Conservation (phyloP, 2,113 vertebrate species). For the Damaliscus lunatus region DNA sequence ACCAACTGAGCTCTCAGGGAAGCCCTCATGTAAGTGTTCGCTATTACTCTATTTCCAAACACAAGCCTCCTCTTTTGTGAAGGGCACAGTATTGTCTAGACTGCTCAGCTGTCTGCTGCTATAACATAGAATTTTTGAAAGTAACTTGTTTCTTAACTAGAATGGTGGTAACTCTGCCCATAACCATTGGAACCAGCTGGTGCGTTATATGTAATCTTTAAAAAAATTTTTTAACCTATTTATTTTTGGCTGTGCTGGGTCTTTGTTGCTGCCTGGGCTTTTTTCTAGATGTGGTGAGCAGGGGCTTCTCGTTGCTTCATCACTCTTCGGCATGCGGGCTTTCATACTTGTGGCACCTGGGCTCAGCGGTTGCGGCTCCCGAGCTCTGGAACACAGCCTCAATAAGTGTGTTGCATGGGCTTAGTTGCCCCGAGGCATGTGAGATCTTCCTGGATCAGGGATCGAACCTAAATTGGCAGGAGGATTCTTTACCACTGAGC, state of each 20-base stretch:
- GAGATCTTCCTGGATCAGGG: background rate
- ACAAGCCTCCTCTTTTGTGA: background rate
- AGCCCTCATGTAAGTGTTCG: background rate
- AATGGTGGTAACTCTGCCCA: background rate
- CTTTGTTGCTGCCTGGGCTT: background rate
- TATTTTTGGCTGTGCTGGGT: background rate
- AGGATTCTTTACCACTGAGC: background rate
- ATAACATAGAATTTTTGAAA: background rate
- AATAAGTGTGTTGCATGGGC: background rate
- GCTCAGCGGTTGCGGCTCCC: background rate
- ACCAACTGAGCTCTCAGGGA: background rate
- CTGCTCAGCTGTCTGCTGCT: background rate
- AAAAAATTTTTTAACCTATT: fast-evolving
- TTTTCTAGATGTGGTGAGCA: background rate
- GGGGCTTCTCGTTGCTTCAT: background rate
- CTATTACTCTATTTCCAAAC: conserved; percentile 17
- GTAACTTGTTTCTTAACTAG: background rate
- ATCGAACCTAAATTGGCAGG: background rate
- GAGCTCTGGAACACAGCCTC: background rate
- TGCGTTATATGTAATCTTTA: background rate
- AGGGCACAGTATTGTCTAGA: background rate
- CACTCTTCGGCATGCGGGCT: fast-evolving
- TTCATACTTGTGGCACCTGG: background rate
- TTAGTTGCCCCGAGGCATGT: background rate
- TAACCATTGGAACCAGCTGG: background rate